Base-by-base conservation (phyloP, 1,140 invertebrate species). In the Cherax quadricarinatus region DNA sequence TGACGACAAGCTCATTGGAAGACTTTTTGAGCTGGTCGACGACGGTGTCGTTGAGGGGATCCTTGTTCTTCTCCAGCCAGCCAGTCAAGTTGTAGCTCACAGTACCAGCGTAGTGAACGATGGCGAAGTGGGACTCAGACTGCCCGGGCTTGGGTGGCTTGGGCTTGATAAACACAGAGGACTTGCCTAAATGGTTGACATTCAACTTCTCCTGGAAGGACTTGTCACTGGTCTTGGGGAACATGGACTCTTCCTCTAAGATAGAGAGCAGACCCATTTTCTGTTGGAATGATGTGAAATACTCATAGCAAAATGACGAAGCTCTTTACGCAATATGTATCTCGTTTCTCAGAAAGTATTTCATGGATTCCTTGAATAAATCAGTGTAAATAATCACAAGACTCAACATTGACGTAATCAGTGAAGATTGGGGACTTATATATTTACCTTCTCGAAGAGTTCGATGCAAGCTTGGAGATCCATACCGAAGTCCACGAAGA, bases 381-480 rank as follows among this genome's bases (percentile, higher is more conserved):
- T 41, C 30, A 41, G 30, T 41, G 30, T 41, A 41, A 41, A 41
- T 41, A 41, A 41, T 41, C 30, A 41, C 30, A 41, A 41, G 0
- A 41, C 30, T 41, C 30, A 41, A 41, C 30, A 41, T 2, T 1
- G 30, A 41, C 30, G 30, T 41, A 41, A 41, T 2, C 30, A 41
- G 30, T 41, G 30, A 41, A 41, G 30, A 41, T 0, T 41, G 30
- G 30, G 53, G 9, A 57, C 53, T 10, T 57, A 14, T 5, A 57
- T 51, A 93, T 51, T 62, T 97, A 99, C 98, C 96, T 97, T 97
- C 94, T 97, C 96, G 96, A 91, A 91, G 53, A 91, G 83, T 53
- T 91, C 89, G 86, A 91, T 91, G 89, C 89, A 91, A 53, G 89
- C 89, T 60, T 91, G 89, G 41, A 91, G 85, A 66, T 91, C 89